Evolutionary conservation across 2,888 invertebrate species (phyloP).

Genomic region (Sympetrum striolatum): DNA sequence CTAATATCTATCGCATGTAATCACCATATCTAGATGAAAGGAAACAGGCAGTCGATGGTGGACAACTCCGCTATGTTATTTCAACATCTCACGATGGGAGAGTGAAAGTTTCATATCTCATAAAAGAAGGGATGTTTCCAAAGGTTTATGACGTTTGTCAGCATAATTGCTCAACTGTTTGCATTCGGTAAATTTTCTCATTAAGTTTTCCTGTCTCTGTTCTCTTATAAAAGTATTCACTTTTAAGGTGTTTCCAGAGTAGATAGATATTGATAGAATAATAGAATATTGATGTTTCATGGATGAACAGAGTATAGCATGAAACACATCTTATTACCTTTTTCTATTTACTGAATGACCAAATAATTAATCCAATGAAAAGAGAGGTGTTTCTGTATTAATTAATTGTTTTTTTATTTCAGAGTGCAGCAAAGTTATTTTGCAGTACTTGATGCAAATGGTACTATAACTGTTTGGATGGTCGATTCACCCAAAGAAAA

Average conservation of each 20-base stretch:
- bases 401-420: background rate
- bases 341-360: too few relatives aligned
- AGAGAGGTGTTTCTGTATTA: too few relatives aligned
- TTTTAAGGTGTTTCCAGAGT: background rate
- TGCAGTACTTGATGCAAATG: conserved; percentile 7
- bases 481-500: background rate
- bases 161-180: background rate
- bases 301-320: too few relatives aligned
- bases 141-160: conserved; percentile 1
- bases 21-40: background rate
- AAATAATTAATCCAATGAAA: too few relatives aligned
- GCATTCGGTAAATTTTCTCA: background rate
- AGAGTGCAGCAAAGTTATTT: conserved; percentile 20
- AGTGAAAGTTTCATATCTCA: conserved; percentile 21
- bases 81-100: conserved; percentile 1
- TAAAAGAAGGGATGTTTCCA: background rate
- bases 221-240: background rate
- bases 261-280: too few relatives aligned
- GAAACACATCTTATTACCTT: too few relatives aligned
- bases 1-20: background rate
- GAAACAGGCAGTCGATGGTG: background rate
- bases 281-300: too few relatives aligned
- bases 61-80: background rate
- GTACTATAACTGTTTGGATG: background rate
- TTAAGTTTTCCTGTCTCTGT: background rate